Conservation (phyloP, 1,140 invertebrate genomes). For the Onthophagus taurus region DNA sequence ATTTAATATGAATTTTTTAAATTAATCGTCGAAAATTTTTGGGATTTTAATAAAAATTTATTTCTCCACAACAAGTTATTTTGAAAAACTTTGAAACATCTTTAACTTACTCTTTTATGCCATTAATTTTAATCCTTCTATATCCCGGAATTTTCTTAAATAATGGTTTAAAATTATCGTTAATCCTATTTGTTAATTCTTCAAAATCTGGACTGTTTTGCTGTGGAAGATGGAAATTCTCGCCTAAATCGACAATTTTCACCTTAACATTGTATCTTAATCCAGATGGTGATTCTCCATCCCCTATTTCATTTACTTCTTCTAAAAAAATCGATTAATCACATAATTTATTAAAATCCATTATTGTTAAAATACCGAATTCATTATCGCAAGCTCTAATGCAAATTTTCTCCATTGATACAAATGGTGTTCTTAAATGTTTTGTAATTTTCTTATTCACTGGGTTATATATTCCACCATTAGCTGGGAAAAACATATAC, state of each 20-base stretch:
- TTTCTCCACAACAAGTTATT: neutral
- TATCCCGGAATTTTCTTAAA: slow-evolving; percentile 63
- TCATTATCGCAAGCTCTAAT: slow-evolving; percentile 68
- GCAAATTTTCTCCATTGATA: slow-evolving; percentile 73
- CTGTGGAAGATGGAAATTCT: slow-evolving; percentile 62
- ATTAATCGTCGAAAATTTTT: too few species aligned
- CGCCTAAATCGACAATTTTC: slow-evolving; percentile 64
- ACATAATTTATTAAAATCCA: too few species aligned
- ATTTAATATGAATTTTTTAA: too few species aligned
- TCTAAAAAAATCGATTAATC: too few species aligned
- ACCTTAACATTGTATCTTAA: slow-evolving; percentile 62
- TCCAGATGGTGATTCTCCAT: slow-evolving; percentile 49
- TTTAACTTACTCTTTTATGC: slow-evolving; percentile 59
- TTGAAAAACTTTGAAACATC: too few species aligned
- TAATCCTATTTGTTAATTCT: slow-evolving; percentile 58
- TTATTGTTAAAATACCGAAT: too few species aligned
- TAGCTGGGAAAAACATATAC: slow-evolving; percentile 81
- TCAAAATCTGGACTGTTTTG: slow-evolving; percentile 61
- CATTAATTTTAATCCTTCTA: slow-evolving; percentile 54
- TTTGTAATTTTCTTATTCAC: slow-evolving; percentile 80
- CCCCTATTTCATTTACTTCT: too few species aligned
- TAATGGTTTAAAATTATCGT: slow-evolving; percentile 51
- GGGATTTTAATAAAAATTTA: slow-evolving; percentile 2
- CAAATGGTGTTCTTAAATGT: slow-evolving; percentile 64
- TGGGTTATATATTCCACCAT: slow-evolving; percentile 72